Evolutionary conservation across 1,140 invertebrate genomes (phyloP).

Genomic region (Amphibalanus amphitrite): DNA sequence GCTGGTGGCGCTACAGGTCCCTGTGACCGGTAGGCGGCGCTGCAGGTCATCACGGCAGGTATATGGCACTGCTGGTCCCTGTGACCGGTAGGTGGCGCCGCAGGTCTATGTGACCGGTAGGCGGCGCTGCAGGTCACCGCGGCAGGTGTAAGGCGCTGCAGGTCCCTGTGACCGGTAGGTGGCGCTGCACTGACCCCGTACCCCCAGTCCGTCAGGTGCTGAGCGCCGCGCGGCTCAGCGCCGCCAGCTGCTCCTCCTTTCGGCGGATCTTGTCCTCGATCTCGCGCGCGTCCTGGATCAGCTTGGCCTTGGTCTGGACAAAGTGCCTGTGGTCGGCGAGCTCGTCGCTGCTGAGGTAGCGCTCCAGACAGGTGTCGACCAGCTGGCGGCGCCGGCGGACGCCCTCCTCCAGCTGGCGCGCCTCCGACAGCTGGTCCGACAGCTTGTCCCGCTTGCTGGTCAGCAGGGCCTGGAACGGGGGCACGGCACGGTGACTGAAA

Average conservation of each 20-base stretch:
- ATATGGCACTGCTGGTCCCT: too few relatives aligned
- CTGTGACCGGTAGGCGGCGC: too few relatives aligned
- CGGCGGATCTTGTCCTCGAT: constrained; percentile 72
- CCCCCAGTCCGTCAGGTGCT: too few relatives aligned
- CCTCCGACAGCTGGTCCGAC: constrained; percentile 60
- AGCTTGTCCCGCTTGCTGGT: constrained; percentile 53
- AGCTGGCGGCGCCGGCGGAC: constrained; percentile 48
- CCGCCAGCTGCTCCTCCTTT: constrained; percentile 62
- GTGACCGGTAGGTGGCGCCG: too few relatives aligned
- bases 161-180: too few relatives aligned
- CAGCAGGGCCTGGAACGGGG: not conserved
- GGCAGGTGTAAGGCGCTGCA: too few relatives aligned
- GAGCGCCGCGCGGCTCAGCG: constrained; percentile 31
- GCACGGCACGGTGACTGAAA: not conserved
- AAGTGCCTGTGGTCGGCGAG: constrained; percentile 72
- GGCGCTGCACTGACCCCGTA: too few relatives aligned
- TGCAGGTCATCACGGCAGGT: too few relatives aligned
- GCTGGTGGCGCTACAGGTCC: too few relatives aligned
- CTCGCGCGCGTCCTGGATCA: constrained; percentile 65
- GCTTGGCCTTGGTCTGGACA: constrained; percentile 75
- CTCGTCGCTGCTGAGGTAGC: constrained; percentile 54
- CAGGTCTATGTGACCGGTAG: too few relatives aligned
- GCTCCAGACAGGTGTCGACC: constrained; percentile 51
- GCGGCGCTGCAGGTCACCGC: too few relatives aligned
- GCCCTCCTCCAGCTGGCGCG: constrained; percentile 60